Conservation (phyloP, 1,140 invertebrate species). For the Solenopsis invicta region DNA sequence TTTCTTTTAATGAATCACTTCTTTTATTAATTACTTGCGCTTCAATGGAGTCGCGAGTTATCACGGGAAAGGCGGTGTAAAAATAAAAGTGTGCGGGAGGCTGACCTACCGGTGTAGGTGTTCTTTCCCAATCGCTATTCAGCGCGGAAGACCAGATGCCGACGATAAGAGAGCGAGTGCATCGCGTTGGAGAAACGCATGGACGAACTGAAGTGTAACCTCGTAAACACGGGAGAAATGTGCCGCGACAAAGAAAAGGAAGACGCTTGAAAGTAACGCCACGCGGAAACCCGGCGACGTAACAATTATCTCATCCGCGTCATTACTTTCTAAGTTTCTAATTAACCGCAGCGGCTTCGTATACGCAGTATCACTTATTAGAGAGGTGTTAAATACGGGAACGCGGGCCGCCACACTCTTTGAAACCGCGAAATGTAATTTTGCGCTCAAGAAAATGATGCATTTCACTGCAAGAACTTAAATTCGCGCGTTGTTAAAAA, state of each 20-base stretch:
- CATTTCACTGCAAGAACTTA: not conserved
- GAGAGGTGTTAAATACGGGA: conserved; percentile 31
- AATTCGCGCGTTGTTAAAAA: not conserved
- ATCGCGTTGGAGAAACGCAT: conserved; percentile 52
- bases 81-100: conserved; percentile 22
- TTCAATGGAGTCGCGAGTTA: not conserved
- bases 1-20: not conserved
- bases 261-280: conserved; percentile 61
- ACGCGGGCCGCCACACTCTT: not conserved
- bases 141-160: conserved; percentile 58
- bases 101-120: conserved; percentile 29
- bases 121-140: conserved; percentile 55
- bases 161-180: conserved; percentile 59
- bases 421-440: conserved; percentile 6
- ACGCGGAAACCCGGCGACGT: conserved; percentile 58
- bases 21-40: not conserved
- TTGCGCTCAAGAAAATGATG: not conserved
- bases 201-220: conserved; percentile 54
- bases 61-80: conserved; percentile 13
- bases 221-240: conserved; percentile 64
- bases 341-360: conserved; percentile 27
- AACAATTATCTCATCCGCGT: conserved; percentile 64
- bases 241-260: conserved; percentile 62
- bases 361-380: conserved; percentile 38
- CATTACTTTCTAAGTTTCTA: conserved; percentile 66